Evolutionary conservation across 2,113 vertebrate genomes (phyloP).

Genomic region (Sinocyclocheilus grahami): DNA sequence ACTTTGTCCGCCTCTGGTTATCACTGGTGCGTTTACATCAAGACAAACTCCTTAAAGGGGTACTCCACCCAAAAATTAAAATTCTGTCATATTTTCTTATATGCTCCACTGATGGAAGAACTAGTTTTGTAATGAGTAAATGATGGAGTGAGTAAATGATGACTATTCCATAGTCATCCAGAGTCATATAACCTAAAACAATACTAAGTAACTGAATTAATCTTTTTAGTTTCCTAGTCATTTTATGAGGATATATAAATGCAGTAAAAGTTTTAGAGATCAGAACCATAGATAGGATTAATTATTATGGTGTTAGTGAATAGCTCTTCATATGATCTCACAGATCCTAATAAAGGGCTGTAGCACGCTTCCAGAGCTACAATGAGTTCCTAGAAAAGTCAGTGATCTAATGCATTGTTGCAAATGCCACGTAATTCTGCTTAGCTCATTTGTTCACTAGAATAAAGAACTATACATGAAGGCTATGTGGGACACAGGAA

Average conservation of each 20-base stretch:
- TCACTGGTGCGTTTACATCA: background rate
- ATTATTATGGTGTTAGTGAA: constrained; percentile 9
- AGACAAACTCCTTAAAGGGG: background rate
- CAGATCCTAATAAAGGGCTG: constrained; percentile 46
- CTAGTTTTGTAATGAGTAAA: background rate
- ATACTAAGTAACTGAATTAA: background rate
- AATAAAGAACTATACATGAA: constrained; percentile 27
- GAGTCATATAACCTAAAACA: background rate
- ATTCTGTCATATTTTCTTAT: background rate
- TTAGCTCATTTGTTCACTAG: constrained; percentile 7
- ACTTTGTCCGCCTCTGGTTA: too few relatives aligned
- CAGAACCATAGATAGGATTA: constrained; percentile 2
- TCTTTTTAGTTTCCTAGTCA: background rate
- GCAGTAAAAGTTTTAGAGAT: background rate
- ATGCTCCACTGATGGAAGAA: background rate
- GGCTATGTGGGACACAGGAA: background rate
- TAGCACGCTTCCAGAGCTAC: background rate
- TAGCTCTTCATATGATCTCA: background rate
- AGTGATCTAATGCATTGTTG: constrained; percentile 25
- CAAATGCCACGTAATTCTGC: constrained; percentile 14
- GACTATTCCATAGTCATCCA: background rate
- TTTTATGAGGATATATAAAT: background rate
- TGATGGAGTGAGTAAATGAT: background rate
- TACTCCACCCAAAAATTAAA: too few relatives aligned
- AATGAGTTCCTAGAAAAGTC: constrained; percentile 6